phyloP scores from a whole-genome alignment of 2,113 vertebrate species.

The Vulpes lagopus region DNA sequence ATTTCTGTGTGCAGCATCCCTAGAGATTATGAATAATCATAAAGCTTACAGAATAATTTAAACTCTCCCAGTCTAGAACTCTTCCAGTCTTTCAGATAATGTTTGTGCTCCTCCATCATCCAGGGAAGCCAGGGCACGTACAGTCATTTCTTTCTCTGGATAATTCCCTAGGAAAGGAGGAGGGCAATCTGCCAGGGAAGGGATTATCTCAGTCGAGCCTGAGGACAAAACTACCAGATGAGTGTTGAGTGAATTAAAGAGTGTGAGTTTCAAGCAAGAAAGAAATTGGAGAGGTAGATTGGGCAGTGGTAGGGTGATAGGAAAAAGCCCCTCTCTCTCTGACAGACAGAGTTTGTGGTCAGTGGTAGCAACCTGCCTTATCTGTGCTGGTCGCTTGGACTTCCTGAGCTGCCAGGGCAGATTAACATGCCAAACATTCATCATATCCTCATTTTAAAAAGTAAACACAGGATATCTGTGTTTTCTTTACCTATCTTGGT shows the following conservation, averaged over 20 bases:
- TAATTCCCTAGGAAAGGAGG: neutral
- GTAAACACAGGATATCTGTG: conserved; percentile 80
- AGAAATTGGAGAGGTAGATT: neutral
- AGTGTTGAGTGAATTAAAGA: neutral
- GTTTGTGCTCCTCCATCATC: neutral
- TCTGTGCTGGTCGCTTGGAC: neutral
- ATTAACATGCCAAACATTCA: conserved; percentile 41
- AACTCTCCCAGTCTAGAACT: neutral
- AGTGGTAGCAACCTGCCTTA: neutral
- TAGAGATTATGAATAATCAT: neutral
- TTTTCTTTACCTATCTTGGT: conserved; percentile 70
- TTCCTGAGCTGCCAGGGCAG: conserved; percentile 65
- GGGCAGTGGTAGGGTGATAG: neutral
- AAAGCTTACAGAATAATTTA: neutral
- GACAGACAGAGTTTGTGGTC: neutral
- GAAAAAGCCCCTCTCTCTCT: neutral
- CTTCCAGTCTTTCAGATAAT: neutral
- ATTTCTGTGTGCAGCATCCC: neutral
- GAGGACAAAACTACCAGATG: neutral
- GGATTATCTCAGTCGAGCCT: neutral
- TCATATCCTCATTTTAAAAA: conserved; percentile 62
- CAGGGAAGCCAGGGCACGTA: neutral
- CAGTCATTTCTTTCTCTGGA: neutral
- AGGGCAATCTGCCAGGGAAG: neutral
- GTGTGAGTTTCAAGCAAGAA: neutral